Evolutionary conservation across 2,888 invertebrate species (phyloP).

Genomic region (Isoperla grammatica): DNA sequence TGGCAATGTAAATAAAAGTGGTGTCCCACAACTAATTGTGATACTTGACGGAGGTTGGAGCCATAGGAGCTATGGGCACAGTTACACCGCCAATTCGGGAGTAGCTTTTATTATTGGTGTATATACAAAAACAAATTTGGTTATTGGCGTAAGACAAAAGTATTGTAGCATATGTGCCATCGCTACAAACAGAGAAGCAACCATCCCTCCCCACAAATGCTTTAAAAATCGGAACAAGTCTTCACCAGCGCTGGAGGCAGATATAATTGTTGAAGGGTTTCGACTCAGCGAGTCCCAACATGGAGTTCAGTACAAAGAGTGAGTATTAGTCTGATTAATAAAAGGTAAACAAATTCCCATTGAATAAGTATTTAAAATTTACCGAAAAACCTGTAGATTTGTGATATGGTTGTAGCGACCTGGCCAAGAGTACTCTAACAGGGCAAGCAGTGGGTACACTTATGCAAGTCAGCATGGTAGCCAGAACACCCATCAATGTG

Average conservation of each 20-base stretch:
- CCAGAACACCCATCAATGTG: no score
- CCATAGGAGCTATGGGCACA: slow-evolving; percentile 8
- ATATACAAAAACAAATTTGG: slow-evolving; percentile 34
- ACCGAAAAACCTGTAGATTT: no score
- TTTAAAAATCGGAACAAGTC: slow-evolving; percentile 38
- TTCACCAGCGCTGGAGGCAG: slow-evolving; percentile 39
- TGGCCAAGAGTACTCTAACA: no score
- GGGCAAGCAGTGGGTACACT: no score
- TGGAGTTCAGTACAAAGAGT: slow-evolving; percentile 36
- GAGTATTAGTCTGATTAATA: no score
- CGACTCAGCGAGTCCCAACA: slow-evolving; percentile 35
- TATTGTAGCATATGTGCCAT: slow-evolving; percentile 37
- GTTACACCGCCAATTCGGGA: slow-evolving; percentile 7
- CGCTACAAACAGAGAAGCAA: slow-evolving; percentile 29
- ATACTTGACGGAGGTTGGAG: slow-evolving; percentile 12
- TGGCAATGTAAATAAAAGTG: background rate
- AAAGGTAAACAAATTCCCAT: no score
- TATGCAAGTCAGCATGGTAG: no score
- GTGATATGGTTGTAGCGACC: no score
- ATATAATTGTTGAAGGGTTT: slow-evolving; percentile 38
- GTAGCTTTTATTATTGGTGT: slow-evolving; percentile 27
- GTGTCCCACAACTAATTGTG: background rate
- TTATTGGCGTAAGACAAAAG: slow-evolving; percentile 37
- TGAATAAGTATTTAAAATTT: no score
- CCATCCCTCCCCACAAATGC: slow-evolving; percentile 34